Evolutionary conservation across 2,888 invertebrate species (phyloP).

Genomic region (Belgica antarctica): DNA sequence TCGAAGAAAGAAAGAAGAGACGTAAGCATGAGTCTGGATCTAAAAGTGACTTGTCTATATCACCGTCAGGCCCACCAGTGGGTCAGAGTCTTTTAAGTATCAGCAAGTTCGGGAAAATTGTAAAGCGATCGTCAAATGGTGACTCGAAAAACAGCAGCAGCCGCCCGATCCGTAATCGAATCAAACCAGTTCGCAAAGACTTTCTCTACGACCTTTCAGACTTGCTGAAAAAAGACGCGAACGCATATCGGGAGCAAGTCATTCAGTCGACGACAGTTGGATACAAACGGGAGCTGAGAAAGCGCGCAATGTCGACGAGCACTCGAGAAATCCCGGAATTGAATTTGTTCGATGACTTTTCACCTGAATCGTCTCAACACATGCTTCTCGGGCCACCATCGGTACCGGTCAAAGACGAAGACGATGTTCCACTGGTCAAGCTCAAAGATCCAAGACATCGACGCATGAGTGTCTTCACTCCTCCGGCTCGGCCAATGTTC

Average conservation of each 20-base stretch:
- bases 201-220: conserved; percentile 70
- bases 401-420: background rate
- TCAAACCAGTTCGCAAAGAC: conserved; percentile 66
- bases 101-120: background rate
- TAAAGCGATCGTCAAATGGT: background rate
- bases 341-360: conserved; percentile 12
- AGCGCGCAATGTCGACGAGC: conserved; percentile 36
- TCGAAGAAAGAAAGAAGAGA: background rate
- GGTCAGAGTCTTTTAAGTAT: background rate
- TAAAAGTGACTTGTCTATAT: too few species aligned
- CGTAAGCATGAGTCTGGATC: background rate
- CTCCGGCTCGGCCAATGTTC: background rate
- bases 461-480: conserved; percentile 35
- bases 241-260: conserved; percentile 36
- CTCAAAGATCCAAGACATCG: conserved; percentile 31
- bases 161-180: conserved; percentile 65
- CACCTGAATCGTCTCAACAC: background rate
- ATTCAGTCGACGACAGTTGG: background rate
- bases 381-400: background rate
- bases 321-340: conserved; percentile 20
- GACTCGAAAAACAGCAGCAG: background rate
- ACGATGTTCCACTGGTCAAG: background rate
- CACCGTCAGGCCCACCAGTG: background rate
- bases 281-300: conserved; percentile 27
- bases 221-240: conserved; percentile 52